phyloP scores from a whole-genome alignment of 2,113 vertebrate genomes.

The Ivindomyrus marchei region DNA sequence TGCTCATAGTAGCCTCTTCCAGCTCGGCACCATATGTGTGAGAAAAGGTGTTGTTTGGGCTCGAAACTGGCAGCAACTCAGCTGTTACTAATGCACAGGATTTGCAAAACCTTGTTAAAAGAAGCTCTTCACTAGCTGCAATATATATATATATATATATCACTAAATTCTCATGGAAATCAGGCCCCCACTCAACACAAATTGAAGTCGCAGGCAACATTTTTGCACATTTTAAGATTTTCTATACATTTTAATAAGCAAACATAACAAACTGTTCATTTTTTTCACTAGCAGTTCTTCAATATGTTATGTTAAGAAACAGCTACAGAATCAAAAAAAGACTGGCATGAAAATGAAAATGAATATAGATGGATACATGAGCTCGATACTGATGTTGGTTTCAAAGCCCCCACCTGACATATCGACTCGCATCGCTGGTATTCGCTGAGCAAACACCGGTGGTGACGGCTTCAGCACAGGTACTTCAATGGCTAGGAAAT shows the following conservation, averaged over 20 bases:
- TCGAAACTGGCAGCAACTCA: not conserved
- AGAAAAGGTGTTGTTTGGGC: not conserved
- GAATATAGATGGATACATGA: not conserved
- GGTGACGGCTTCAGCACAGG: not conserved
- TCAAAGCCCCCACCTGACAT: not conserved
- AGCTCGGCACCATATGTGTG: not conserved
- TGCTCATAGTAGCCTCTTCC: not conserved
- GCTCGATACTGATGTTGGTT: not conserved
- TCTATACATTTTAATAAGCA: not conserved
- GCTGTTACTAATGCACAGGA: not conserved
- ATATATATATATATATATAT: not conserved
- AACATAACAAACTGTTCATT: not conserved
- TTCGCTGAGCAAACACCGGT: not conserved
- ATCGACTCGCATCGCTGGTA: not conserved
- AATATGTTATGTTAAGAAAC: not conserved
- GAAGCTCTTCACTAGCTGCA: not conserved
- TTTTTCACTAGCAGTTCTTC: not conserved
- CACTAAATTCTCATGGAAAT: not conserved
- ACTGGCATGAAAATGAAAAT: not conserved
- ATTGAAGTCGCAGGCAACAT: not conserved
- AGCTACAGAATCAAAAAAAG: not conserved
- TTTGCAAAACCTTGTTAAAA: slow-evolving; percentile 14
- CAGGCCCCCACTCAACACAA: not conserved
- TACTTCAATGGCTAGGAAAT: not conserved
- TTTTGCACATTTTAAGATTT: not conserved